Percentiles rank a stretch among this genome's conserved stretches.
Evolutionary conservation across 2,113 vertebrate genomes (phyloP).

Genomic region (Penelope pileata): DNA sequence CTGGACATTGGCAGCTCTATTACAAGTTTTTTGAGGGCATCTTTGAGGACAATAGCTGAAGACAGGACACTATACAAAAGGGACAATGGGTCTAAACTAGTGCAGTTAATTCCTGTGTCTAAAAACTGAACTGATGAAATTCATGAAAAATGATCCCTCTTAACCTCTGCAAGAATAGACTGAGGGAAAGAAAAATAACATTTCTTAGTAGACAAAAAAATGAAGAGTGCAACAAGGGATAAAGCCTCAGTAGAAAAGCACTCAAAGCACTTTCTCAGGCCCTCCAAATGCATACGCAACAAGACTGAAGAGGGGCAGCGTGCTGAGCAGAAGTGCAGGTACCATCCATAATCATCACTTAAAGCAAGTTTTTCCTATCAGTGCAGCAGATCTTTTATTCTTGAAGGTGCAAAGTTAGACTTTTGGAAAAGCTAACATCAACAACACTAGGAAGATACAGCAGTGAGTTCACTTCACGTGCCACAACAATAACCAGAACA

Average conservation of each 20-base stretch:
- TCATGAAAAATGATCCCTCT: conserved; percentile 28
- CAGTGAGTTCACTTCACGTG: neutral
- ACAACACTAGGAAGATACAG: neutral
- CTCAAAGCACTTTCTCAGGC: neutral
- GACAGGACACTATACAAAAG: neutral
- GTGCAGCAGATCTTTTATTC: neutral
- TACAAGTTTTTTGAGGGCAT: conserved; percentile 25
- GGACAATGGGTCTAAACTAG: neutral
- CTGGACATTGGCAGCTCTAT: neutral
- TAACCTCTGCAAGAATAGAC: neutral
- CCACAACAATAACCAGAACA: neutral
- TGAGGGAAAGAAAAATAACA: neutral
- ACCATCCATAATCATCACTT: neutral
- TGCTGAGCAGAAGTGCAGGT: neutral
- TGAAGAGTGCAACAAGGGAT: neutral
- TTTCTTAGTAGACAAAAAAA: neutral
- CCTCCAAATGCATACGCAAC: neutral
- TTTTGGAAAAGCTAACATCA: neutral
- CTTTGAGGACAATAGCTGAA: conserved; percentile 9
- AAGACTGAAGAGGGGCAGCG: neutral
- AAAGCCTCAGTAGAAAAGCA: conserved; percentile 29
- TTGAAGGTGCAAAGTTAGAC: neutral
- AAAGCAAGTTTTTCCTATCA: neutral
- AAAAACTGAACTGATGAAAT: neutral
- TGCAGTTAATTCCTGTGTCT: neutral